phyloP scores from a whole-genome alignment of 2,888 invertebrate genomes.

The Drosophila prostipennis region DNA sequence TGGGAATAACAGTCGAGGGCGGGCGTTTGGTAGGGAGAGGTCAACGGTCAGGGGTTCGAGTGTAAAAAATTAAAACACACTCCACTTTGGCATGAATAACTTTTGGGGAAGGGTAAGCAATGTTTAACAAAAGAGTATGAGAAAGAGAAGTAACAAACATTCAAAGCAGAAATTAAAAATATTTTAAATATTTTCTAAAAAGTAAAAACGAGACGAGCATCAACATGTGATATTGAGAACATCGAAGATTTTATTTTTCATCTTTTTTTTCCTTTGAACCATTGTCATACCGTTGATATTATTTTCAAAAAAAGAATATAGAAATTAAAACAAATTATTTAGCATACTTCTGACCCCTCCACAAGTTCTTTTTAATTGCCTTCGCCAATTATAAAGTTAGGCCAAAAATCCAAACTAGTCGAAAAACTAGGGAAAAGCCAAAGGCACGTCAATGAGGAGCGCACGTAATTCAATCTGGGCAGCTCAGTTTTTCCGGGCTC shows the following conservation, averaged over 20 bases:
- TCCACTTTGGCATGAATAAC: not conserved
- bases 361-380: conserved; percentile 56
- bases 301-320: not conserved
- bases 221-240: too few species aligned
- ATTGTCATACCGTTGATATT: not conserved
- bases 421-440: conserved; percentile 37
- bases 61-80: conserved; percentile 14
- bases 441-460: conserved; percentile 39
- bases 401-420: conserved; percentile 41
- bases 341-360: not conserved
- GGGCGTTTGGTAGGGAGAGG: not conserved
- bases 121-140: too few species aligned
- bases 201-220: not conserved
- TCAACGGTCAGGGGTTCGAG: conserved; percentile 16
- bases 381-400: conserved; percentile 64
- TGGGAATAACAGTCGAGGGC: conserved; percentile 19
- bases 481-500: conserved; percentile 52
- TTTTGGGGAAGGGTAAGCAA: not conserved
- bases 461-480: conserved; percentile 71
- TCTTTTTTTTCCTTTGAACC: too few species aligned
- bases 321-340: conserved; percentile 1
- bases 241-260: too few species aligned
- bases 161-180: not conserved
- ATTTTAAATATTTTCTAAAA: not conserved
- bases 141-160: not conserved